A percentile compares a stretch with the other conserved stretches of the same genome.
Conservation (phyloP, 1,140 invertebrate species). For the Olivierus martensii region DNA sequence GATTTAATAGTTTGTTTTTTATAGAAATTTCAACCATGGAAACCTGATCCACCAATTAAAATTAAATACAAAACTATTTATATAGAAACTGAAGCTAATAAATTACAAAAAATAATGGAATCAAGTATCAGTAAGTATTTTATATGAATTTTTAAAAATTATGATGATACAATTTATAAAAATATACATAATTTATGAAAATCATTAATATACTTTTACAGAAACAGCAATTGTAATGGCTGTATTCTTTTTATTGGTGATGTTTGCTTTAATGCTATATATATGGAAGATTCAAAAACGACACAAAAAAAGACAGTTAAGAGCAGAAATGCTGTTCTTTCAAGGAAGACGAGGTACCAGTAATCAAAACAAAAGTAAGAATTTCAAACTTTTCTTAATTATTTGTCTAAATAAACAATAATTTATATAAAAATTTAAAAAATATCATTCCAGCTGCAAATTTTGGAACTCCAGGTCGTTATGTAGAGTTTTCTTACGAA, state of each 20-base stretch:
- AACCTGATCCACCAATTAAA: no score
- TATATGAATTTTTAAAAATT: constrained; percentile 4
- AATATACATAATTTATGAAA: no score
- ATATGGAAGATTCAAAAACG: constrained; percentile 7
- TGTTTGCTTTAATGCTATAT: constrained; percentile 11
- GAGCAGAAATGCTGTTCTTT: constrained; percentile 17
- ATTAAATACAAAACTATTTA: no score
- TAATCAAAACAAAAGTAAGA: constrained; percentile 9
- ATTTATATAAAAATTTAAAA: not conserved
- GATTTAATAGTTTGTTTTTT: no score
- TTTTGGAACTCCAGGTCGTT: no score
- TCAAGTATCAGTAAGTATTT: not conserved
- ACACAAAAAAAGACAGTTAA: constrained; percentile 11
- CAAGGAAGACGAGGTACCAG: not conserved
- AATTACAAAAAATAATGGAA: no score
- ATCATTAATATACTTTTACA: not conserved
- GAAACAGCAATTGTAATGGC: not conserved
- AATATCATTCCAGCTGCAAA: no score
- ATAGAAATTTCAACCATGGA: no score
- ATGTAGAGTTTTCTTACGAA: no score
- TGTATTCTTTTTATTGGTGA: constrained; percentile 14
- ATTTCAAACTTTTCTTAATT: constrained; percentile 9
- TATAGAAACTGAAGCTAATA: no score
- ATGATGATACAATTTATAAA: no score
- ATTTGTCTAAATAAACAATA: not conserved